Conservation (phyloP, 2,797 vertebrate species). For the Dendrocincla fuliginosa region DNA sequence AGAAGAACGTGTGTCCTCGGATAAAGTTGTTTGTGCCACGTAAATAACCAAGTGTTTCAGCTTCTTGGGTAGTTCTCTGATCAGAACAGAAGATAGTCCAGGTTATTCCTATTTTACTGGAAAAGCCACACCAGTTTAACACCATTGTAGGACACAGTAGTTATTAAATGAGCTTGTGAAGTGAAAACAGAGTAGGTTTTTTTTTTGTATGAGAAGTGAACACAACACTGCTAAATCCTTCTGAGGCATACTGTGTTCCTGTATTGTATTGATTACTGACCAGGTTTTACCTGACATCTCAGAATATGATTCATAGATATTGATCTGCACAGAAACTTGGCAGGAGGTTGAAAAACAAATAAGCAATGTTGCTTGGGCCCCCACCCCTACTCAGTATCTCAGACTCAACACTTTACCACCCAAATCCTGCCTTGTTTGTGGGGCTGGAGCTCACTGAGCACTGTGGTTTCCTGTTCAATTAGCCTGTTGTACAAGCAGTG, state of each 20-base stretch:
- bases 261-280: background rate
- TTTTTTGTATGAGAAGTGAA: background rate
- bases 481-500: background rate
- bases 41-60: background rate
- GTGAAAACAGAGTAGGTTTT: background rate
- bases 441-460: background rate
- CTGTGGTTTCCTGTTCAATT: background rate
- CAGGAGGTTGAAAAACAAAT: background rate
- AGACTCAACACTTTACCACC: background rate
- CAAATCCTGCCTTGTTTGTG: background rate
- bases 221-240: background rate
- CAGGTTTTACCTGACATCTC: background rate
- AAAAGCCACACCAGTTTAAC: background rate
- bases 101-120: constrained; percentile 8
- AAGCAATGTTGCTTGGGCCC: background rate
- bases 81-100: constrained; percentile 1
- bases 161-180: background rate
- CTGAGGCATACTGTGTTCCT: background rate
- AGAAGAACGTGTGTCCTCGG: background rate
- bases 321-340: background rate
- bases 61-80: background rate
- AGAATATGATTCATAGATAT: background rate
- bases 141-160: background rate
- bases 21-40: background rate
- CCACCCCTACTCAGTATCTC: background rate